Conservation (phyloP, 2,888 invertebrate genomes). For the Trisateles emortualis region DNA sequence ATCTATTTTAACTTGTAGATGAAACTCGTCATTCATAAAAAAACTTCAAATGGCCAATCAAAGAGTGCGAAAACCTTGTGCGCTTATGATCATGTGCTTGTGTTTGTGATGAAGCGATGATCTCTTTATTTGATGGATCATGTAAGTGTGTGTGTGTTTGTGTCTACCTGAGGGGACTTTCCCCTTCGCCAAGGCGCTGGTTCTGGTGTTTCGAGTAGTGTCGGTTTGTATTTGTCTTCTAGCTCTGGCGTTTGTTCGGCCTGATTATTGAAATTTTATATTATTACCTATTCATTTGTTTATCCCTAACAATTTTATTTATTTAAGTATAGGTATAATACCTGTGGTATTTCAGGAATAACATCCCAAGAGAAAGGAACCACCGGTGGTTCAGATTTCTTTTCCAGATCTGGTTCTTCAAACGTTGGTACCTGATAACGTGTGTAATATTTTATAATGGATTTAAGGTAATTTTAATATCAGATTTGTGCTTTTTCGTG, state of each 20-base stretch:
- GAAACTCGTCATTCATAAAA: constrained; percentile 28
- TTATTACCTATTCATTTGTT: constrained; percentile 30
- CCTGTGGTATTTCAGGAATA: constrained; percentile 83
- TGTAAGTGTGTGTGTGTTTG: constrained; percentile 26
- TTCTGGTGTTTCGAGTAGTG: constrained; percentile 72
- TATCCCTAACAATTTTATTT: constrained; percentile 7
- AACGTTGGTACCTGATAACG: constrained; percentile 67
- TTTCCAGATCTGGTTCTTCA: constrained; percentile 64
- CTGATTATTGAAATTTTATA: constrained; percentile 57
- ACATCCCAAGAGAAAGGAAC: constrained; percentile 80
- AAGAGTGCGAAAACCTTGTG: constrained; percentile 39
- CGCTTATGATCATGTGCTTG: constrained; percentile 44
- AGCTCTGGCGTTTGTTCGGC: constrained; percentile 81
- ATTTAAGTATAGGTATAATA: constrained; percentile 46
- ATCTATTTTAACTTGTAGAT: constrained; percentile 13
- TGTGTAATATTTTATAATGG: constrained; percentile 20
- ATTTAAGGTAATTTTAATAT: constrained; percentile 12
- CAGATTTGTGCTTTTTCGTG: constrained; percentile 19
- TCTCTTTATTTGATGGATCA: constrained; percentile 18
- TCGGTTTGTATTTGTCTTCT: constrained; percentile 78
- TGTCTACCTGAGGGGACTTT: constrained; percentile 76
- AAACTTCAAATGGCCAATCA: constrained; percentile 31
- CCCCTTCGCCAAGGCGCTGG: constrained; percentile 74
- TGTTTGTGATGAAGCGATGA: constrained; percentile 35
- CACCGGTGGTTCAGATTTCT: constrained; percentile 68